These are phyloP conservation scores for Polyodon spathula DNA, from an alignment of 2,113 vertebrate species.

Conservation along the genomic window DNA sequence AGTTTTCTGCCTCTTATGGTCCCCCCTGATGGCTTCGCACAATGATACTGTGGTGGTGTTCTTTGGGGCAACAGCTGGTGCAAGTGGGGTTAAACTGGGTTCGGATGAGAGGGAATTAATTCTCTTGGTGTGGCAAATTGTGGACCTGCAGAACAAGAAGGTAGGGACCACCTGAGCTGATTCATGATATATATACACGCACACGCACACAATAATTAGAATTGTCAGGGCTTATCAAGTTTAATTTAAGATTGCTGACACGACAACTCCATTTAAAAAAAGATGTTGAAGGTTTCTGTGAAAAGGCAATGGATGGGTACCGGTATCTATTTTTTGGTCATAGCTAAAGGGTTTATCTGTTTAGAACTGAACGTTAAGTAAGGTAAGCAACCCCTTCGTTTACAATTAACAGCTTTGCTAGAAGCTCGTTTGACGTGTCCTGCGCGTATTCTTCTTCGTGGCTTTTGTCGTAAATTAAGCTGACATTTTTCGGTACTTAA, in stretches of 20 bases:
- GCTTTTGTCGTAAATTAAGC: too few relatives aligned
- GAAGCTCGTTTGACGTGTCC: slow-evolving; percentile 11
- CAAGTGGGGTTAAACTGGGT: slow-evolving; percentile 92
- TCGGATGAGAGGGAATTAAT: slow-evolving; percentile 98
- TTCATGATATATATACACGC: too few relatives aligned
- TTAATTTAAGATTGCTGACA: too few relatives aligned
- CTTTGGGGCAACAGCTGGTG: slow-evolving; percentile 97
- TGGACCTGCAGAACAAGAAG: slow-evolving; percentile 93
- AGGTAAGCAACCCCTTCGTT: slow-evolving; percentile 33
- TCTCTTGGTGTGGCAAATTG: slow-evolving; percentile 98
- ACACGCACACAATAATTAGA: too few relatives aligned
- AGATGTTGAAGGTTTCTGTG: too few relatives aligned
- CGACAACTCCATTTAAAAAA: too few relatives aligned
- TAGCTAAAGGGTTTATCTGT: too few relatives aligned
- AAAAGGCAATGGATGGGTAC: too few relatives aligned
- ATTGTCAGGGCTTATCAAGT: too few relatives aligned
- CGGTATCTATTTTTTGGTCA: neutral
- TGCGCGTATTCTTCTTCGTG: neutral
- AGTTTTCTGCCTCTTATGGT: slow-evolving; percentile 83
- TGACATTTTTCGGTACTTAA: too few relatives aligned
- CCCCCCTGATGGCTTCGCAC: slow-evolving; percentile 78
- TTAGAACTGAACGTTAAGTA: too few relatives aligned
- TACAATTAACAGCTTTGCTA: slow-evolving; percentile 42
- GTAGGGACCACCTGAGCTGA: slow-evolving; percentile 64
- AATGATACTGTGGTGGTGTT: slow-evolving; percentile 92